A percentile compares a stretch with the other conserved stretches of the same genome.
Conservation (phyloP, 2,888 invertebrate genomes). For the Penaeus monodon region DNA sequence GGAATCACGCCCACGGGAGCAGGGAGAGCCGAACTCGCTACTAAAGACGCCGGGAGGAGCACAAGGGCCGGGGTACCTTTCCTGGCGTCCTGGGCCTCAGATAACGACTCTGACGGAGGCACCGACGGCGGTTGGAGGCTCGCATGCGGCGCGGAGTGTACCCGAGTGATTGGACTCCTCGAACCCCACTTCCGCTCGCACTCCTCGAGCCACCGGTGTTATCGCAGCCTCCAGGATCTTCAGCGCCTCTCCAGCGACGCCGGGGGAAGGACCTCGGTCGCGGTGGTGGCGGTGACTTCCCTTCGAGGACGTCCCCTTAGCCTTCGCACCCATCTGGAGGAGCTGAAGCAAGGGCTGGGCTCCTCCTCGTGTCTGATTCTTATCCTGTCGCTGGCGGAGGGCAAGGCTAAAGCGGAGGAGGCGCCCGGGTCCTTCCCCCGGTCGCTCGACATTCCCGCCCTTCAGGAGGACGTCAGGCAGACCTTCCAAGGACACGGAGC, state of each 20-base stretch:
- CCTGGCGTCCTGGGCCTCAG: too few species aligned
- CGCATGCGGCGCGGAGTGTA: conserved; percentile 10
- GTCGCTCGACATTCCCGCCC: too few species aligned
- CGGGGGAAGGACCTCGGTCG: too few species aligned
- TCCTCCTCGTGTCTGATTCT: too few species aligned
- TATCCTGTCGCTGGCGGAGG: too few species aligned
- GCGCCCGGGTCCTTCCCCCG: too few species aligned
- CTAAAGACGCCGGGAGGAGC: not conserved
- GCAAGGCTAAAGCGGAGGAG: too few species aligned
- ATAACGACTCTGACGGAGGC: not conserved
- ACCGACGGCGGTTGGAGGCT: not conserved
- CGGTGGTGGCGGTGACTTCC: too few species aligned
- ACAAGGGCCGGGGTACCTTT: not conserved
- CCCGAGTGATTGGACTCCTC: conserved; percentile 4
- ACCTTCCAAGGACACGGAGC: not conserved
- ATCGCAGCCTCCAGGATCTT: not conserved
- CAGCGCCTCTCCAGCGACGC: not conserved
- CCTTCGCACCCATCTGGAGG: too few species aligned
- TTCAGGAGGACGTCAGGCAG: too few species aligned
- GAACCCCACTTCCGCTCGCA: not conserved
- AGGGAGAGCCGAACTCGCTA: not conserved
- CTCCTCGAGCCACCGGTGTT: not conserved
- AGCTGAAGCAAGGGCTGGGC: too few species aligned
- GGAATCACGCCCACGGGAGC: not conserved
- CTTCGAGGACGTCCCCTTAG: too few species aligned